Evolutionary conservation across 2,888 invertebrate species (phyloP).

Genomic region (Trissolcus brochymenae): DNA sequence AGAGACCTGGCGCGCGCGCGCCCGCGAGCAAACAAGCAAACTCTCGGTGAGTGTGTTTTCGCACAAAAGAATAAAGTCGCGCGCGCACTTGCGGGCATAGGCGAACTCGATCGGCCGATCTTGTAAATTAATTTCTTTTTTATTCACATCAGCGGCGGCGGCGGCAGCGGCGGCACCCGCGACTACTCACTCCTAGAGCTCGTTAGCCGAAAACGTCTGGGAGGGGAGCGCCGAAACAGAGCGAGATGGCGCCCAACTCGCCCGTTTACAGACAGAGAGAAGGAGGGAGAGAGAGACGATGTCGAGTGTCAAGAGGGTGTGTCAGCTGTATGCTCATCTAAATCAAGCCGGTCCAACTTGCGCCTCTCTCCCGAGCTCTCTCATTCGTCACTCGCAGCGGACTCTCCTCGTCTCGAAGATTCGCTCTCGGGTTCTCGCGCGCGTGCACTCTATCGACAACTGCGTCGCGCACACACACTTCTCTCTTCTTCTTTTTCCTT

Average conservation of each 20-base stretch:
- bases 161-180: conserved; percentile 30
- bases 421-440: background rate
- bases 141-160: conserved; percentile 14
- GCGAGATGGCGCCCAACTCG: conserved; percentile 25
- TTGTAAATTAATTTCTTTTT: no score
- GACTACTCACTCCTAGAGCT: conserved; percentile 28
- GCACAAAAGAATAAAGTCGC: conserved; percentile 61
- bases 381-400: background rate
- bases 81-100: conserved; percentile 43
- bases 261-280: conserved; percentile 4
- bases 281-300: conserved; percentile 62
- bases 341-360: conserved; percentile 3
- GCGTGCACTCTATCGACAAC: background rate
- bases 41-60: conserved; percentile 57
- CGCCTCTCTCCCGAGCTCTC: background rate
- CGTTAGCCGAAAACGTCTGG: conserved; percentile 58
- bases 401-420: background rate
- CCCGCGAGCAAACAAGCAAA: conserved; percentile 16
- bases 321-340: conserved; percentile 61
- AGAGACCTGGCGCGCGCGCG: conserved; percentile 32
- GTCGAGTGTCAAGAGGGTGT: conserved; percentile 71
- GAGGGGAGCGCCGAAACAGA: conserved; percentile 50
- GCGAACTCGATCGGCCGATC: background rate
- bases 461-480: conserved; percentile 5
- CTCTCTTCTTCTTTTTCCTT: no score